Evolutionary conservation across 1,140 invertebrate genomes (phyloP).

Genomic region (Paraescarpia echinospica): DNA sequence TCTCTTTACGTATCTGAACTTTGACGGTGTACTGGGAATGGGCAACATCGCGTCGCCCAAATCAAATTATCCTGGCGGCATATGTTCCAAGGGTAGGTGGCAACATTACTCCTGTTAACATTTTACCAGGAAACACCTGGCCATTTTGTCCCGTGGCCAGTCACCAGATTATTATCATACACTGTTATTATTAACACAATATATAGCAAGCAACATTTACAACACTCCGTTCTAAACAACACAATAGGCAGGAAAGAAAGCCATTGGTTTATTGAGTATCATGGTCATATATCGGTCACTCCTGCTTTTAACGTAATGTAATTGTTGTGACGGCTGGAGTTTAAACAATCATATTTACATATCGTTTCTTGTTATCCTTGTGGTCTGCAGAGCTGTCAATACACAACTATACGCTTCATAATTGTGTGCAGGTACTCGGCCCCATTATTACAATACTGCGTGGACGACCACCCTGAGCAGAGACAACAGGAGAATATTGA

Average conservation of each 20-base stretch:
- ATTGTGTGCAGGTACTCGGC: not conserved
- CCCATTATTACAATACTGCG: constrained; percentile 79
- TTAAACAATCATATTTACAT: too few relatives aligned
- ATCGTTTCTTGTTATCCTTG: too few relatives aligned
- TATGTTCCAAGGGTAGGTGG: constrained; percentile 83
- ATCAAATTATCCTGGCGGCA: constrained; percentile 88
- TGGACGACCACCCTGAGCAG: constrained; percentile 89
- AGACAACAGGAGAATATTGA: constrained; percentile 91
- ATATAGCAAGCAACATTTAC: not conserved
- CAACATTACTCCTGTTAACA: not conserved
- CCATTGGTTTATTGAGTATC: too few relatives aligned
- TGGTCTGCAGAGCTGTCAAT: too few relatives aligned
- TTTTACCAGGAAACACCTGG: not conserved
- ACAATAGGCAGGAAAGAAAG: too few relatives aligned
- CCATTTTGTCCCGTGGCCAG: not conserved
- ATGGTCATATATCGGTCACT: too few relatives aligned
- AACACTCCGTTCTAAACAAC: too few relatives aligned
- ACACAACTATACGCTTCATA: too few relatives aligned
- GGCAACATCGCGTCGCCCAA: constrained; percentile 93
- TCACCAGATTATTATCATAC: too few relatives aligned
- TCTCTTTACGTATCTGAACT: constrained; percentile 93
- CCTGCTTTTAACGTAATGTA: too few relatives aligned
- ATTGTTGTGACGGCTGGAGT: too few relatives aligned
- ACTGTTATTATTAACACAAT: not conserved
- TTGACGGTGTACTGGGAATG: constrained; percentile 91